Percentiles rank a stretch among this genome's conserved stretches.
phyloP scores from a whole-genome alignment of 2,113 vertebrate genomes.

The Ophiodon elongatus region DNA sequence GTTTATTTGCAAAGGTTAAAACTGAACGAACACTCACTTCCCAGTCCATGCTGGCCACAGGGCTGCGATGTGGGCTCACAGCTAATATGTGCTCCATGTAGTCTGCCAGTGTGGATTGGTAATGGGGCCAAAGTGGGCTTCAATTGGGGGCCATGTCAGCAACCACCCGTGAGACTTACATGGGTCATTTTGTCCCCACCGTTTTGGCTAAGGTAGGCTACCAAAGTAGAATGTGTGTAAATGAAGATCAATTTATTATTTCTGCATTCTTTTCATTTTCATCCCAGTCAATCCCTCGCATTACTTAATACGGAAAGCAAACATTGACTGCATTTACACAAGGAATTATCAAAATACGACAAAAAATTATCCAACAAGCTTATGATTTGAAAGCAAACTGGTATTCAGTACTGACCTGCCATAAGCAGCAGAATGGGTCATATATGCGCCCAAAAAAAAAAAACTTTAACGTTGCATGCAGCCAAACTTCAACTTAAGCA shows the following conservation, averaged over 20 bases:
- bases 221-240: not conserved
- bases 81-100: not conserved
- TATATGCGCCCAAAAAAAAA: not conserved
- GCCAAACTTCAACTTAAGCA: not conserved
- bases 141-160: not conserved
- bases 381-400: slow-evolving; percentile 3
- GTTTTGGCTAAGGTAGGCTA: no score
- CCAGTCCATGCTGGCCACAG: not conserved
- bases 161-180: no score
- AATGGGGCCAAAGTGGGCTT: not conserved
- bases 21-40: slow-evolving; percentile 1
- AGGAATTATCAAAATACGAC: not conserved
- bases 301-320: slow-evolving; percentile 8
- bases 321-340: not conserved
- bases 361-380: not conserved
- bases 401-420: not conserved
- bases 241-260: not conserved
- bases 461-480: not conserved
- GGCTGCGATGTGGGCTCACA: not conserved
- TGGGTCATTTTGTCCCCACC: not conserved
- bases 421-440: not conserved
- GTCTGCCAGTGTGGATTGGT: not conserved
- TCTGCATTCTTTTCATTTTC: not conserved
- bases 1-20: slow-evolving; percentile 13
- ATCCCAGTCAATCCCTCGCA: not conserved